A percentile compares a stretch with the other conserved stretches of the same genome.
Conservation (phyloP, 2,888 invertebrate genomes). For the Corbicula japonica region DNA sequence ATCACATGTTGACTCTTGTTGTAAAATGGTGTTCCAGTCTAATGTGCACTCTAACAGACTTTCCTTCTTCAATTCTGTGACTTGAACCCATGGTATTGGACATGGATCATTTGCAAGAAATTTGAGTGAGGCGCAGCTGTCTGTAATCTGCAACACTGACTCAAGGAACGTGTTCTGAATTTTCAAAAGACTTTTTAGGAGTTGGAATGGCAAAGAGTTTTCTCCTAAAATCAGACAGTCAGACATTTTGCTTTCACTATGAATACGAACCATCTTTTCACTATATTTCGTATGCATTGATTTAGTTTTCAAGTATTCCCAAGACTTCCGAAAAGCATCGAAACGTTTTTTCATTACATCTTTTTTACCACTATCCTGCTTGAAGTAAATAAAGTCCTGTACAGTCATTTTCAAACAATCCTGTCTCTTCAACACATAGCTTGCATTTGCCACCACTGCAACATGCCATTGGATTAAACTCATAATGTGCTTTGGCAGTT, state of each 20-base stretch:
- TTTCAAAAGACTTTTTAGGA: slow-evolving; percentile 44
- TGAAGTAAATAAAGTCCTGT: slow-evolving; percentile 41
- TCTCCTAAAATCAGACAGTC: slow-evolving; percentile 56
- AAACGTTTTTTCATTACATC: slow-evolving; percentile 24
- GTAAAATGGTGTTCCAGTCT: slow-evolving; percentile 43
- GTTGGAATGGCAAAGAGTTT: slow-evolving; percentile 30
- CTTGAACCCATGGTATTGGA: slow-evolving; percentile 33
- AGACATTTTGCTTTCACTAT: slow-evolving; percentile 40
- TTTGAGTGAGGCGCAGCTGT: slow-evolving; percentile 27
- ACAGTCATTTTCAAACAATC: slow-evolving; percentile 60
- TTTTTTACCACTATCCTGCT: slow-evolving; percentile 14
- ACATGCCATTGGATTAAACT: slow-evolving; percentile 66
- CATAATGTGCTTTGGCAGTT: slow-evolving; percentile 47
- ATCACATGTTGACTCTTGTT: slow-evolving; percentile 59
- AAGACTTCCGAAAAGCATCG: slow-evolving; percentile 33
- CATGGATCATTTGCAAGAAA: slow-evolving; percentile 29
- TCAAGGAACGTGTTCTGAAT: slow-evolving; percentile 66
- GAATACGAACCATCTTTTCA: slow-evolving; percentile 5
- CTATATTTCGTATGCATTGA: not conserved
- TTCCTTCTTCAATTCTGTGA: slow-evolving; percentile 49
- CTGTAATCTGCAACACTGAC: slow-evolving; percentile 21
- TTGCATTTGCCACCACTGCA: slow-evolving; percentile 54
- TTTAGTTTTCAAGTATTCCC: slow-evolving; percentile 10
- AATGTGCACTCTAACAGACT: slow-evolving; percentile 11
- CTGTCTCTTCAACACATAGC: slow-evolving; percentile 60